phyloP scores from a whole-genome alignment of 2,797 vertebrate genomes.

The Urophycis tenuis region DNA sequence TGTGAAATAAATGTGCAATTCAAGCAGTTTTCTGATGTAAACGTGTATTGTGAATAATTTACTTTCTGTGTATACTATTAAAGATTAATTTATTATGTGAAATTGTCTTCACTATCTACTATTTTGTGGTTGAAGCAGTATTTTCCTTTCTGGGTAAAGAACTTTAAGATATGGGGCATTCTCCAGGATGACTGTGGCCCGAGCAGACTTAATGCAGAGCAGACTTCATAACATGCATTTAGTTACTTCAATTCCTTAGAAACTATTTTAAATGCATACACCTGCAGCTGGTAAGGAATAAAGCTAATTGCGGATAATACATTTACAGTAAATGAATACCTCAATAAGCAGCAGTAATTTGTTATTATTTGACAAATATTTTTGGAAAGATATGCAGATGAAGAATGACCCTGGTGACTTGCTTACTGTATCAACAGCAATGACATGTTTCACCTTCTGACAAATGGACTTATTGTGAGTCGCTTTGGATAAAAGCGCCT shows the following conservation, averaged over 20 bases:
- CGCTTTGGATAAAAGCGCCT: too few relatives aligned
- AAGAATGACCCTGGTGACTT: too few relatives aligned
- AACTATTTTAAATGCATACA: not conserved
- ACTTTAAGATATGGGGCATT: not conserved
- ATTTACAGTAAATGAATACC: too few relatives aligned
- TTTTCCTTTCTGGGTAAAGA: too few relatives aligned
- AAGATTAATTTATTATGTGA: constrained; percentile 1
- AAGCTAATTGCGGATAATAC: not conserved
- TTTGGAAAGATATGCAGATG: not conserved
- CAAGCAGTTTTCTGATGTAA: not conserved
- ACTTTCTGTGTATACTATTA: not conserved
- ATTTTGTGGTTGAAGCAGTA: not conserved
- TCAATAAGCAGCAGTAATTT: not conserved
- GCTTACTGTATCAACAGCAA: too few relatives aligned
- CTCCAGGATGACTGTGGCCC: not conserved
- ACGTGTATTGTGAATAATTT: not conserved
- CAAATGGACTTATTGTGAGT: too few relatives aligned
- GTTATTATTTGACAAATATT: not conserved
- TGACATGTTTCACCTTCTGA: too few relatives aligned
- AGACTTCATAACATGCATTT: too few relatives aligned
- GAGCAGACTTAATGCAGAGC: too few relatives aligned
- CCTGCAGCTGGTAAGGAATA: not conserved
- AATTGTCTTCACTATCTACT: not conserved
- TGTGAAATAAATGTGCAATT: constrained; percentile 4
- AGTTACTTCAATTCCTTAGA: too few relatives aligned